Evolutionary conservation across 2,797 vertebrate genomes (phyloP).

Genomic region (Acrossocheilus wenchowensis): DNA sequence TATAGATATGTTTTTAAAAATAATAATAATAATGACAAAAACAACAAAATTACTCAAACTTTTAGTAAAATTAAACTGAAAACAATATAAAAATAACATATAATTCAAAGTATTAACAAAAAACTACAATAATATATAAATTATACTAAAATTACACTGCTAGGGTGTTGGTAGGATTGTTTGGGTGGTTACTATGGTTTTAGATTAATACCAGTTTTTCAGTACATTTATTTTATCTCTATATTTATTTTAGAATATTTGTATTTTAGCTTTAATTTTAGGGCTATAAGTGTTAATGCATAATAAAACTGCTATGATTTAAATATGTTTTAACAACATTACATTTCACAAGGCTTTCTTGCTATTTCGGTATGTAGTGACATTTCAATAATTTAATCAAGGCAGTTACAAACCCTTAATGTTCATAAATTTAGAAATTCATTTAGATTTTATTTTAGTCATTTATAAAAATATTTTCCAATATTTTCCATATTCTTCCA

Average conservation of each 20-base stretch:
- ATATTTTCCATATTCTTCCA: neutral
- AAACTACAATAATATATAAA: too few species aligned
- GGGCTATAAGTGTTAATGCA: neutral
- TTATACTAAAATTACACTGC: too few species aligned
- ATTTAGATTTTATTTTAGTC: neutral
- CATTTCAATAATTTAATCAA: neutral
- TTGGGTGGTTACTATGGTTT: neutral
- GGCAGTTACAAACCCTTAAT: neutral
- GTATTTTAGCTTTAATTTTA: neutral
- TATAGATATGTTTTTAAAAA: neutral
- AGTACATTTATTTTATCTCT: neutral
- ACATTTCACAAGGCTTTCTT: neutral
- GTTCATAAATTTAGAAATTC: neutral
- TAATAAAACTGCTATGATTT: neutral
- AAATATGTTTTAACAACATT: neutral
- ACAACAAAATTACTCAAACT: too few species aligned
- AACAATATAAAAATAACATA: too few species aligned
- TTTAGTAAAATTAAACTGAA: too few species aligned
- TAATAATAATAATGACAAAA: neutral
- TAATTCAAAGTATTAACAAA: too few species aligned
- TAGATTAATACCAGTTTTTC: neutral
- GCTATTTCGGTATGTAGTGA: neutral
- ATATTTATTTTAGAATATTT: neutral
- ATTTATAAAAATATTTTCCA: neutral
- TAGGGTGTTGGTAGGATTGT: neutral